Evolutionary conservation across 2,113 vertebrate genomes (phyloP), one percentile per base, ranked within the genome.

Genomic region (Eurypyga helias): DNA sequence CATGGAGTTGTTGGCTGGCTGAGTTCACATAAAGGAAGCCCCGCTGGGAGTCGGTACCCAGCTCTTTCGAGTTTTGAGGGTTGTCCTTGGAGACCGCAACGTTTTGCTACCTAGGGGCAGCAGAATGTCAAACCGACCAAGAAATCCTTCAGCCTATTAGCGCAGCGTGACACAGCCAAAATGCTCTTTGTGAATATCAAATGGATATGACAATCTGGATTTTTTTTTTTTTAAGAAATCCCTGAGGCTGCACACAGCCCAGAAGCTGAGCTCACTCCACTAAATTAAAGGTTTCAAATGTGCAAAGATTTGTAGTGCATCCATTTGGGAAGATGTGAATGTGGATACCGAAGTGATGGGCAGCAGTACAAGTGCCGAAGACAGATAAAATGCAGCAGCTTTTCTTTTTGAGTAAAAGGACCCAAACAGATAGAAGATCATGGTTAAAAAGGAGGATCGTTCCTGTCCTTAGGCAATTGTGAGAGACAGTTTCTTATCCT

Each of bases 1-100:
- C 97, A 96, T 89, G 17, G 91, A 97, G 97, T 96, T 98, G 97
- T 52, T 97, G 96, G 97, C 70, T 89, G 97, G 95, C 94, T 93
- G 91, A 93, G 77, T 95, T 97, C 95, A 97, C 95, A 97, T 61
- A 48, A 96, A 97, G 85, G 92, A 96, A 97, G 71, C 83, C 49
- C 67, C 33, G 3, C 81, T 93, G 89, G 83, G 89, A 87, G 62
- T 61, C 9, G 2, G 46, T 85, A 83, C 91, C 95, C 94, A 91
- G 78, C 87, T 71, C 28, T 93, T 97, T 87, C 25, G 96, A 98
- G 95, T 95, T 94, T 94, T 81, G 85, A 89, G 94, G 97, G 79
- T 60, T 95, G 93, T 93, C 72, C 82, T 96, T 21, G 15, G 25
- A 85, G 79, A 87, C 94, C 93, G 2, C 96, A 95, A 77, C 58